phyloP scores from a whole-genome alignment of 2,888 invertebrate species.

The Kryphioiulus occultus region DNA sequence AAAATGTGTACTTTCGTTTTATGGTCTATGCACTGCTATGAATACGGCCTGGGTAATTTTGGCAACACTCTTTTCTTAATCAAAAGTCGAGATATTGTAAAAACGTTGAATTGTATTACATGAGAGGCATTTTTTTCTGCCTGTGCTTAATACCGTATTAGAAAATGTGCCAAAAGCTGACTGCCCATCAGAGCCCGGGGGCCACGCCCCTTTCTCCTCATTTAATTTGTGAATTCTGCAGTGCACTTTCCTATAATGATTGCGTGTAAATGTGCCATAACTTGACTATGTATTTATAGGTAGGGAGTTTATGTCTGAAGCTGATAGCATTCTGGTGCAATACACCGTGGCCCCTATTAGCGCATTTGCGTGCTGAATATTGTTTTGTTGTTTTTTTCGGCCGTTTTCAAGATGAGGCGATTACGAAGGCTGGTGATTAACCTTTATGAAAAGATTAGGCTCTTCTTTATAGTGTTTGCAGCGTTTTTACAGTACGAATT shows the following conservation, averaged over 20 bases:
- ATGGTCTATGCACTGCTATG: not conserved
- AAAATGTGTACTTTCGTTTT: slow-evolving; percentile 36
- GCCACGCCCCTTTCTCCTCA: slow-evolving; percentile 19
- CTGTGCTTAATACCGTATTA: not conserved
- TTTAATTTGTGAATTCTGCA: slow-evolving; percentile 20
- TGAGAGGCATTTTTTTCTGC: not conserved
- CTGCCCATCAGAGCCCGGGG: not conserved
- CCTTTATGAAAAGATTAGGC: not conserved
- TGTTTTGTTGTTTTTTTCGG: not conserved
- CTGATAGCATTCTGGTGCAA: not conserved
- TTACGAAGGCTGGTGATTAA: slow-evolving; percentile 11
- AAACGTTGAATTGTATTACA: not conserved
- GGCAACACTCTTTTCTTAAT: slow-evolving; percentile 29
- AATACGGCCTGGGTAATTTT: not conserved
- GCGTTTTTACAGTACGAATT: not conserved
- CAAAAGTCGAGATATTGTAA: not conserved
- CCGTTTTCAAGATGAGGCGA: not conserved
- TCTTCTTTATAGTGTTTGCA: not conserved
- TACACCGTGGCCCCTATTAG: not conserved
- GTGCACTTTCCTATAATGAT: not conserved
- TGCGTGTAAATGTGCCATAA: slow-evolving; percentile 34
- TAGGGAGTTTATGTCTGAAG: not conserved
- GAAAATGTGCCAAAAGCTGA: not conserved
- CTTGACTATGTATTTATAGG: not conserved
- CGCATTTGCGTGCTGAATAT: not conserved